Conservation (phyloP, 2,888 invertebrate species). For the Lasioglossum marginatum region DNA sequence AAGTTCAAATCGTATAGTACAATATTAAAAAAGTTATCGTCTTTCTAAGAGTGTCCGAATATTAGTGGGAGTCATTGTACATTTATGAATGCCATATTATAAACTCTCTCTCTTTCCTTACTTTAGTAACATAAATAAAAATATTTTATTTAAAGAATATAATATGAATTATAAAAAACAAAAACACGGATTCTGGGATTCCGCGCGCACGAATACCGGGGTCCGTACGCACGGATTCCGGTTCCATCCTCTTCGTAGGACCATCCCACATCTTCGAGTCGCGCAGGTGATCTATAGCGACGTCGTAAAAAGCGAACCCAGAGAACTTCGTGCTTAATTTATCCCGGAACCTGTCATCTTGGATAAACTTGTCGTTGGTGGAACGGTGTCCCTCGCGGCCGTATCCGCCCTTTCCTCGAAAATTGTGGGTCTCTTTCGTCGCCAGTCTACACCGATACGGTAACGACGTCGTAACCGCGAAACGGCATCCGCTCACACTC, state of each 20-base stretch:
- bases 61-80: too few relatives aligned
- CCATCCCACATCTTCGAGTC: background rate
- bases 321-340: slow-evolving; percentile 17
- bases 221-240: background rate
- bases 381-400: slow-evolving; percentile 21
- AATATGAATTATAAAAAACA: too few relatives aligned
- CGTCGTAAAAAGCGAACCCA: background rate
- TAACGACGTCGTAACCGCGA: slow-evolving; percentile 73
- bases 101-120: too few relatives aligned
- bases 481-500: slow-evolving; percentile 51
- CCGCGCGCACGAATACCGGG: background rate
- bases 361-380: slow-evolving; percentile 47
- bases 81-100: too few relatives aligned
- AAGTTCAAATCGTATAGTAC: too few relatives aligned
- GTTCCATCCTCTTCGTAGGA: background rate
- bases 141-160: too few relatives aligned
- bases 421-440: slow-evolving; percentile 57
- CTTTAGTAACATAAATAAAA: too few relatives aligned
- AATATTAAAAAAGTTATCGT: too few relatives aligned
- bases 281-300: background rate
- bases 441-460: slow-evolving; percentile 68
- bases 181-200: background rate
- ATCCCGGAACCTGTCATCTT: slow-evolving; percentile 31
- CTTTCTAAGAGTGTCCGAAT: too few relatives aligned
- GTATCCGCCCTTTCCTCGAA: slow-evolving; percentile 31